phyloP scores from a whole-genome alignment of 2,888 invertebrate genomes.

The Mesoligia furuncula region DNA sequence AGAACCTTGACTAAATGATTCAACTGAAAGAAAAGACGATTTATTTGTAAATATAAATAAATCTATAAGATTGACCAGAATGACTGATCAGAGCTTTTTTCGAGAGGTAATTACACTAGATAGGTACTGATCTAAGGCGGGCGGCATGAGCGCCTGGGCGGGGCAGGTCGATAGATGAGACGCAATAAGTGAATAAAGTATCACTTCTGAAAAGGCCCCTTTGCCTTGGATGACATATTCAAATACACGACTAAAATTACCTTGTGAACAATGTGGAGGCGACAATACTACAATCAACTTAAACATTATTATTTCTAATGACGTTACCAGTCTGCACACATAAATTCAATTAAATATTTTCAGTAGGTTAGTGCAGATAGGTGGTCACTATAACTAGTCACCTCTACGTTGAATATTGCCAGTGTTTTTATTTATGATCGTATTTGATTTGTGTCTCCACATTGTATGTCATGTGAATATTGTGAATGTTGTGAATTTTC shows the following conservation, averaged over 20 bases:
- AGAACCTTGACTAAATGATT: neutral
- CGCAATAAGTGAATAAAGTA: constrained; percentile 50
- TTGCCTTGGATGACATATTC: constrained; percentile 7
- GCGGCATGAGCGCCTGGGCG: constrained; percentile 27
- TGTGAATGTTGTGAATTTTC: no score
- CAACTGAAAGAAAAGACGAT: neutral
- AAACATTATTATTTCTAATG: neutral
- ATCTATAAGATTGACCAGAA: neutral
- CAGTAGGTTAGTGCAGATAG: neutral
- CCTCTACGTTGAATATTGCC: neutral
- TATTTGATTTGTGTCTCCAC: neutral
- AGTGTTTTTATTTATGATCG: neutral
- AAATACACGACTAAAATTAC: neutral
- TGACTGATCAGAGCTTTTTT: constrained; percentile 1
- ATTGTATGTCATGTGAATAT: neutral
- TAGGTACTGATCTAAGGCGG: constrained; percentile 26
- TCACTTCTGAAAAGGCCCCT: constrained; percentile 12
- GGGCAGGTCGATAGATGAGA: constrained; percentile 51
- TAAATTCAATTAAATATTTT: neutral
- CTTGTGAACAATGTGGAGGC: neutral
- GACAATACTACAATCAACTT: neutral
- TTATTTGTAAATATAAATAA: neutral
- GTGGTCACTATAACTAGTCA: neutral
- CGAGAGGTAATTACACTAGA: neutral
- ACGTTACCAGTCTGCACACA: neutral